Conservation (phyloP, 2,797 vertebrate genomes). For the Cyclura pinguis region DNA sequence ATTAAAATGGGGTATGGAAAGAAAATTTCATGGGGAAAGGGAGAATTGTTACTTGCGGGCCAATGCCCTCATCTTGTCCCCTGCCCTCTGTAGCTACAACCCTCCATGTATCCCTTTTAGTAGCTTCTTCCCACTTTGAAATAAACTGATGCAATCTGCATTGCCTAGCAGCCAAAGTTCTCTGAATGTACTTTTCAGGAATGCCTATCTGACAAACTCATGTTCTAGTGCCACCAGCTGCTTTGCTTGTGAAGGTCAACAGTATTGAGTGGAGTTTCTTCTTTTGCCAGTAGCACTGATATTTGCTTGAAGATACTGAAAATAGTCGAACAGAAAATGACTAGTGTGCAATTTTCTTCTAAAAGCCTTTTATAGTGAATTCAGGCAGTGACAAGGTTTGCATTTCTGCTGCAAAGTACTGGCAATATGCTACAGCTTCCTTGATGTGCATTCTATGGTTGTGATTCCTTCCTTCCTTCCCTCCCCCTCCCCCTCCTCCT, state of each 20-base stretch:
- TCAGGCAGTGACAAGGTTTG: neutral
- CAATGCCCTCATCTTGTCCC: too few relatives aligned
- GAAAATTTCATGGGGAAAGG: too few relatives aligned
- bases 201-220: neutral
- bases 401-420: neutral
- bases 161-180: neutral
- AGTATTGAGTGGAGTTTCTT: neutral
- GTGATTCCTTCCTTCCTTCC: too few relatives aligned
- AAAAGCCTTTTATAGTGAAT: neutral
- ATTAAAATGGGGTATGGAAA: too few relatives aligned
- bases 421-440: neutral
- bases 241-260: constrained; percentile 3
- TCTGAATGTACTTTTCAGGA: neutral
- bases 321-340: neutral
- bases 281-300: neutral
- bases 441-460: neutral
- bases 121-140: neutral
- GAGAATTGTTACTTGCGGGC: too few relatives aligned
- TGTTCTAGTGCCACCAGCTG: neutral
- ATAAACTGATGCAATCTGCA: neutral
- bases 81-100: too few relatives aligned
- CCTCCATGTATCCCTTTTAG: too few relatives aligned
- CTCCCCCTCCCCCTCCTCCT: too few relatives aligned
- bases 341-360: neutral
- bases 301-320: neutral